A percentile compares a stretch with the other conserved stretches of the same genome.
Conservation (phyloP, 2,888 invertebrate genomes). For the Aromia moschata region DNA sequence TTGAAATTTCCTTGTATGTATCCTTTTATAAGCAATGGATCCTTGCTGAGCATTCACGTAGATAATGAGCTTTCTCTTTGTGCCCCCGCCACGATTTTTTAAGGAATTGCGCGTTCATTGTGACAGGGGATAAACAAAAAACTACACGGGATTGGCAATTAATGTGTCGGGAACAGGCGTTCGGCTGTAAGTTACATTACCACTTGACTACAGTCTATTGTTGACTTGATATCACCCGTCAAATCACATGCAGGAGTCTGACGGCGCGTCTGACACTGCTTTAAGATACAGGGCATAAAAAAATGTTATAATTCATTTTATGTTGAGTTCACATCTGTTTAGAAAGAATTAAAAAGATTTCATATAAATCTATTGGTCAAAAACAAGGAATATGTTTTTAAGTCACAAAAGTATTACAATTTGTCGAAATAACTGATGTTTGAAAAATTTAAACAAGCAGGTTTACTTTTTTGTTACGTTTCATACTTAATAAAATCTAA, state of each 20-base stretch:
- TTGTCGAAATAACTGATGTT: no score
- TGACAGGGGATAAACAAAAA: conserved; percentile 62
- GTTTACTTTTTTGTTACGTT: no score
- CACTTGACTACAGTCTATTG: background rate
- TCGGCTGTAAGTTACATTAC: conserved; percentile 2
- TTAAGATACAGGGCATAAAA: no score
- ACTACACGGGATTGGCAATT: conserved; percentile 60
- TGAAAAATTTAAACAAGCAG: no score
- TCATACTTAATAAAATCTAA: no score
- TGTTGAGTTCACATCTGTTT: no score
- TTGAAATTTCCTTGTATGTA: conserved; percentile 59
- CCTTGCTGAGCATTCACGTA: conserved; percentile 42
- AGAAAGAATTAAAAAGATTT: no score
- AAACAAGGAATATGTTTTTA: no score
- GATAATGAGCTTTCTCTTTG: conserved; percentile 49
- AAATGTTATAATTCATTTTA: no score
- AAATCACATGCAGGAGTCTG: background rate
- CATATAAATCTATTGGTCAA: no score
- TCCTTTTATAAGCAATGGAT: conserved; percentile 55
- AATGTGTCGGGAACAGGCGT: conserved; percentile 65
- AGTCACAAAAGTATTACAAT: no score
- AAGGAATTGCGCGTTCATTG: conserved; percentile 63
- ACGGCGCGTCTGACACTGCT: no score
- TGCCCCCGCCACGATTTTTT: conserved; percentile 38
- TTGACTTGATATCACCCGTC: background rate